Conservation (phyloP, 92 coral and sea anemone species). For the Desmophyllum pertusum region DNA sequence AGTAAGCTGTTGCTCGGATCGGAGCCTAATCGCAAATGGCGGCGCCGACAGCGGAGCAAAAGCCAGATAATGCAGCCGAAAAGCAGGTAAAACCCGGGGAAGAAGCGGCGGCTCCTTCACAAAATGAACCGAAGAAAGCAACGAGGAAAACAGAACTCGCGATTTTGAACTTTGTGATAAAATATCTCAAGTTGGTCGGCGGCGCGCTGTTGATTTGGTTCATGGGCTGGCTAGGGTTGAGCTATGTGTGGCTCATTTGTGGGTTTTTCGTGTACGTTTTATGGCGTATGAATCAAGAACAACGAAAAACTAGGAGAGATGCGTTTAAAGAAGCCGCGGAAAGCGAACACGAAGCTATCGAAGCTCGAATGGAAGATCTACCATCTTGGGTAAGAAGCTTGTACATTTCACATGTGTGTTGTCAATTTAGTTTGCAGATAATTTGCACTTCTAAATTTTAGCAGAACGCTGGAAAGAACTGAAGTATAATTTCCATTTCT, state of each 20-base stretch:
- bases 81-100: constrained; percentile 24
- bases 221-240: constrained; percentile 91
- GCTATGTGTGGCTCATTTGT: constrained; percentile 89
- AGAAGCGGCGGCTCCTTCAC: constrained; percentile 32
- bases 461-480: background rate
- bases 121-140: constrained; percentile 64
- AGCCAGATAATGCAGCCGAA: constrained; percentile 23
- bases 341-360: constrained; percentile 70
- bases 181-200: constrained; percentile 90
- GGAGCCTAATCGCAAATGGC: constrained; percentile 29
- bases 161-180: constrained; percentile 82
- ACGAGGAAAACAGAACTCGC: constrained; percentile 71
- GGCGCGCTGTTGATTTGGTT: constrained; percentile 93
- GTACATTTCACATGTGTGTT: background rate
- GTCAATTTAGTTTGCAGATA: background rate
- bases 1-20: background rate
- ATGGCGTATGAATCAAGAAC: constrained; percentile 91
- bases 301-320: constrained; percentile 66
- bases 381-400: constrained; percentile 90
- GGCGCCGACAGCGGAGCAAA: constrained; percentile 48
- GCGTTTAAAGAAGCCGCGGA: constrained; percentile 74
- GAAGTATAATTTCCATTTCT: background rate
- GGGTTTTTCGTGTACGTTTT: constrained; percentile 81
- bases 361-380: constrained; percentile 91
- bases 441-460: background rate